These are phyloP conservation scores for Drosophila robusta DNA, from an alignment of 2,888 invertebrate species.

Conservation along the genomic window DNA sequence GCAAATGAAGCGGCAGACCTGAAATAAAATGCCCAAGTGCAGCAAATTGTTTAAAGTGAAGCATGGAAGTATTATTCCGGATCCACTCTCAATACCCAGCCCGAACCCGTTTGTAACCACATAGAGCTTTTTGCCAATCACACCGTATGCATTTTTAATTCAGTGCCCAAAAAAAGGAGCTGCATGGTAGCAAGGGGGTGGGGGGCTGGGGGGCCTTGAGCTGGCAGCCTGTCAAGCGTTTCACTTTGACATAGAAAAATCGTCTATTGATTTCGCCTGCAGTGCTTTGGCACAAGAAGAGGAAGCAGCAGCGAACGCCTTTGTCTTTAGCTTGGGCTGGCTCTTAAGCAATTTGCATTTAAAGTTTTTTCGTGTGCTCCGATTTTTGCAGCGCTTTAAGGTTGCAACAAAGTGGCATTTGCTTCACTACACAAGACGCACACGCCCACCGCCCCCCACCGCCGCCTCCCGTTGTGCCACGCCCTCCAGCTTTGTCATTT, in stretches of 20 bases:
- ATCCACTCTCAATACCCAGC: not conserved
- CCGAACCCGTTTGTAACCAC: conserved; percentile 18
- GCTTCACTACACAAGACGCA: conserved; percentile 26
- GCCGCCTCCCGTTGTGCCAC: conserved; percentile 33
- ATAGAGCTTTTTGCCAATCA: conserved; percentile 56
- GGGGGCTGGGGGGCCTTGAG: not conserved
- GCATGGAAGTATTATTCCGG: conserved; percentile 4
- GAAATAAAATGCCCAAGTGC: conserved; percentile 35
- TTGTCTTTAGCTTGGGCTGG: conserved; percentile 13
- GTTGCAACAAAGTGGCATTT: conserved; percentile 65
- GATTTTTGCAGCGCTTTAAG: conserved; percentile 58
- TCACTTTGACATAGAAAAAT: conserved; percentile 74
- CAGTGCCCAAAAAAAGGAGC: conserved; percentile 16
- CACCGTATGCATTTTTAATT: conserved; percentile 67
- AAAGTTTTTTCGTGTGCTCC: conserved; percentile 48
- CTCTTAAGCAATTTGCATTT: conserved; percentile 64
- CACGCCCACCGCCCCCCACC: not conserved
- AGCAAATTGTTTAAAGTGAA: conserved; percentile 51
- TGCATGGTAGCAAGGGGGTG: no score
- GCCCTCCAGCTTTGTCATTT: conserved; percentile 72
- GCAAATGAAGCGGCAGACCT: conserved; percentile 57
- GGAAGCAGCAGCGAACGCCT: not conserved
- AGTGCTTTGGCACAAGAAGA: not conserved
- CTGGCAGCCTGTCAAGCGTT: conserved; percentile 39
- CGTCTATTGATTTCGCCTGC: conserved; percentile 64